phyloP scores from a whole-genome alignment of 2,797 vertebrate species.

The Acipenser oxyrinchus region DNA sequence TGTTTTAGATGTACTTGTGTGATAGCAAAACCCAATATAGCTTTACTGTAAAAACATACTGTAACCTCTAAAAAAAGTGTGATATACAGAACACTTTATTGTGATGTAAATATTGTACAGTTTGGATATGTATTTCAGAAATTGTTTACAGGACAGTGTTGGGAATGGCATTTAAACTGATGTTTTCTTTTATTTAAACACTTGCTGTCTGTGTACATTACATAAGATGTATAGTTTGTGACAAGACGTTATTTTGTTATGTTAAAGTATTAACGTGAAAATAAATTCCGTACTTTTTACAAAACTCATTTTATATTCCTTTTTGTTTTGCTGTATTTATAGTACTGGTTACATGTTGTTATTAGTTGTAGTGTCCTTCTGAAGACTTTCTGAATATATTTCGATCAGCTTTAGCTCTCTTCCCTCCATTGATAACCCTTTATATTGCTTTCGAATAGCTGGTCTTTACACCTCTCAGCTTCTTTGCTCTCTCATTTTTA shows the following conservation, averaged over 20 bases:
- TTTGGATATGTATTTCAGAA: conserved; percentile 31
- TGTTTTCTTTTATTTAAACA: conserved; percentile 36
- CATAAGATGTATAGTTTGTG: conserved; percentile 55
- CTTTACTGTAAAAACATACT: conserved; percentile 14
- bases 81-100: conserved; percentile 26
- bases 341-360: conserved; percentile 25
- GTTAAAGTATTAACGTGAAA: conserved; percentile 80
- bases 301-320: conserved; percentile 17
- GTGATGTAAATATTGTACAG: conserved; percentile 54
- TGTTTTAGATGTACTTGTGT: conserved; percentile 8
- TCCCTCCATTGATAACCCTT: no score
- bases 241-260: conserved; percentile 77
- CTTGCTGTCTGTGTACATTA: conserved; percentile 67
- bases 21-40: neutral
- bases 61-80: conserved; percentile 8
- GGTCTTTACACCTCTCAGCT: no score
- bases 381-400: no score
- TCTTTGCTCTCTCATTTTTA: no score
- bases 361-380: conserved; percentile 18
- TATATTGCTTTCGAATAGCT: no score
- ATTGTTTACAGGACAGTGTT: neutral
- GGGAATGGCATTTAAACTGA: conserved; percentile 35
- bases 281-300: conserved; percentile 66
- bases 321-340: neutral
- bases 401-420: no score